Evolutionary conservation across 2,113 vertebrate genomes (phyloP).

Genomic region (Toxotes jaculatrix): DNA sequence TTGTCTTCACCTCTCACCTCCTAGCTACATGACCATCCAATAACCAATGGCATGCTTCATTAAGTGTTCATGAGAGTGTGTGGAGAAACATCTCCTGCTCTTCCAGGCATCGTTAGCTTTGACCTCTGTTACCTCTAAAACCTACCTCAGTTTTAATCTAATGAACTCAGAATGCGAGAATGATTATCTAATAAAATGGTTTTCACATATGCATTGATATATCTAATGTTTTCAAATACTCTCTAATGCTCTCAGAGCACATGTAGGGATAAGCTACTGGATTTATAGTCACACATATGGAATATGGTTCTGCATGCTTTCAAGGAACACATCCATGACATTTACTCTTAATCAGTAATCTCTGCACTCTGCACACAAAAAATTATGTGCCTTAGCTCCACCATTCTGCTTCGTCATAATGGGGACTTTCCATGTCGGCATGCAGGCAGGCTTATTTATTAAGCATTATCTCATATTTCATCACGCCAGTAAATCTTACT

Average conservation of each 20-base stretch:
- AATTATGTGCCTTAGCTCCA: constrained; percentile 30
- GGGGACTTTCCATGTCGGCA: constrained; percentile 43
- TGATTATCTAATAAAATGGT: neutral
- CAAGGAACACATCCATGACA: constrained; percentile 20
- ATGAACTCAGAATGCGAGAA: neutral
- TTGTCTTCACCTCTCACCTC: constrained; percentile 26
- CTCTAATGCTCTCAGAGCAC: neutral
- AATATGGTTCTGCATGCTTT: constrained; percentile 12
- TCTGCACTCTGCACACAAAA: constrained; percentile 18
- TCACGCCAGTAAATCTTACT: constrained; percentile 66
- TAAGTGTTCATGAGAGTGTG: constrained; percentile 53
- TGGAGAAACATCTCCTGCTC: constrained; percentile 54
- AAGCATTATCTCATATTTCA: constrained; percentile 64
- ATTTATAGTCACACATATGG: neutral
- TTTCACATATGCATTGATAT: neutral
- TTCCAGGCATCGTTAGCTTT: constrained; percentile 42
- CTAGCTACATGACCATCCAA: constrained; percentile 39
- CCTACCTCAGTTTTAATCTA: constrained; percentile 28
- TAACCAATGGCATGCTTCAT: constrained; percentile 69
- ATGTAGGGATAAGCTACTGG: too few species aligned
- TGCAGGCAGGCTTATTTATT: constrained; percentile 45
- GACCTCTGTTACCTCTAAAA: constrained; percentile 48
- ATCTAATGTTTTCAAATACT: neutral
- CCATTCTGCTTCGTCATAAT: constrained; percentile 22
- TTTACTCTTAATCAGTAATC: constrained; percentile 29